These are phyloP conservation scores for Zonitis immaculata DNA, from an alignment of 2,888 invertebrate species.

Conservation along the genomic window DNA sequence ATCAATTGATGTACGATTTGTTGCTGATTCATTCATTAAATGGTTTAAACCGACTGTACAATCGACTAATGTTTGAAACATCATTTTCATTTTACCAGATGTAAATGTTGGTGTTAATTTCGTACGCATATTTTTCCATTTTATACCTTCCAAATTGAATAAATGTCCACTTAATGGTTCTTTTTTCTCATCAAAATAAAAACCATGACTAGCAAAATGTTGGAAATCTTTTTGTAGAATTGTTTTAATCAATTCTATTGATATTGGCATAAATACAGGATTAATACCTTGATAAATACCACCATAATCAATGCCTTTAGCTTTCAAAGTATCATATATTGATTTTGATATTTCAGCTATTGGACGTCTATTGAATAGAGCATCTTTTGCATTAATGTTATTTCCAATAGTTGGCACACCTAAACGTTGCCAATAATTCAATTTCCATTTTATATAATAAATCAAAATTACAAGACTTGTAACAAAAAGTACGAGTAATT, in stretches of 20 bases:
- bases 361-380: background rate
- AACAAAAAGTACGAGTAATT: background rate
- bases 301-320: background rate
- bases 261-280: background rate
- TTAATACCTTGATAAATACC: background rate
- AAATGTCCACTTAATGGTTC: slow-evolving; percentile 31
- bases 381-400: background rate
- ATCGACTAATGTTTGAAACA: slow-evolving; percentile 35
- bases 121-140: slow-evolving; percentile 43
- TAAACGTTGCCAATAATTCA: background rate
- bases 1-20: slow-evolving; percentile 21
- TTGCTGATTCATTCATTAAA: background rate
- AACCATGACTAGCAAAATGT: slow-evolving; percentile 35
- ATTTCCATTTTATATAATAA: background rate
- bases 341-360: background rate
- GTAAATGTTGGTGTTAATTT: slow-evolving; percentile 46
- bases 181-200: slow-evolving; percentile 27
- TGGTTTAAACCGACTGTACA: slow-evolving; percentile 17
- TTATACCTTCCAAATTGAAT: slow-evolving; percentile 29
- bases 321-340: background rate
- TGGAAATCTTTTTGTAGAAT: slow-evolving; percentile 37
- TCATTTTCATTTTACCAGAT: slow-evolving; percentile 43
- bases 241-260: slow-evolving; percentile 32
- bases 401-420: background rate
- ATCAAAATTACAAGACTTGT: background rate